Percentiles rank a stretch among this genome's conserved stretches.
phyloP scores from a whole-genome alignment of 2,888 invertebrate species.

The Lathronympha strigana region DNA sequence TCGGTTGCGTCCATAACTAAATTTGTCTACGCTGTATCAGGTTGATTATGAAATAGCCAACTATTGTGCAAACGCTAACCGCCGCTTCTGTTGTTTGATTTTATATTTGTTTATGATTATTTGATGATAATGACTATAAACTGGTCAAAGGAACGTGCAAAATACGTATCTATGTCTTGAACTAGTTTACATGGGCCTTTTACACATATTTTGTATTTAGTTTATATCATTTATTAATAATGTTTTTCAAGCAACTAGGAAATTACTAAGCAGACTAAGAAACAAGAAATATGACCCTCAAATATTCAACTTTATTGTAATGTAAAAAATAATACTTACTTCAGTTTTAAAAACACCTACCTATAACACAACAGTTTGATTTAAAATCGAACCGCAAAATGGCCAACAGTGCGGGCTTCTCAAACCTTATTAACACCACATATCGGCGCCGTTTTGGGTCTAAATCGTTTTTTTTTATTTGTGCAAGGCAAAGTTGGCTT shows the following conservation, averaged over 20 bases:
- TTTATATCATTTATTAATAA: no score
- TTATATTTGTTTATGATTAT: slow-evolving; percentile 27
- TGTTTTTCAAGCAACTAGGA: no score
- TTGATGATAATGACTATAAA: neutral
- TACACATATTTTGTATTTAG: no score
- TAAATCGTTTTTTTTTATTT: neutral
- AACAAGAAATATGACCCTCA: no score
- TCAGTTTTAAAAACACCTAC: neutral
- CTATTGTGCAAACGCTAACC: slow-evolving; percentile 48
- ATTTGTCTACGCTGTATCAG: slow-evolving; percentile 67
- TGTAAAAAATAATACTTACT: no score
- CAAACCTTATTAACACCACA: slow-evolving; percentile 1
- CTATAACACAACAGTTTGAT: no score
- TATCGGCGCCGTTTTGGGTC: neutral
- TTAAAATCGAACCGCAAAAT: neutral
- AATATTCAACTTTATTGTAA: no score
- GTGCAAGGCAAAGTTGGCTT: neutral
- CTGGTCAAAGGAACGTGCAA: no score
- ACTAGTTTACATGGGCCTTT: no score
- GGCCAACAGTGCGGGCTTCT: neutral
- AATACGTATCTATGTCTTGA: no score
- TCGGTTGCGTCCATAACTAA: slow-evolving; percentile 81
- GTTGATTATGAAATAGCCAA: slow-evolving; percentile 63
- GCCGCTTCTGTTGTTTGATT: slow-evolving; percentile 40
- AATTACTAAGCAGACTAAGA: no score